Percentiles rank a stretch among this genome's conserved stretches.
Conservation (phyloP, 2,888 invertebrate genomes). For the Nymphalis urticae region DNA sequence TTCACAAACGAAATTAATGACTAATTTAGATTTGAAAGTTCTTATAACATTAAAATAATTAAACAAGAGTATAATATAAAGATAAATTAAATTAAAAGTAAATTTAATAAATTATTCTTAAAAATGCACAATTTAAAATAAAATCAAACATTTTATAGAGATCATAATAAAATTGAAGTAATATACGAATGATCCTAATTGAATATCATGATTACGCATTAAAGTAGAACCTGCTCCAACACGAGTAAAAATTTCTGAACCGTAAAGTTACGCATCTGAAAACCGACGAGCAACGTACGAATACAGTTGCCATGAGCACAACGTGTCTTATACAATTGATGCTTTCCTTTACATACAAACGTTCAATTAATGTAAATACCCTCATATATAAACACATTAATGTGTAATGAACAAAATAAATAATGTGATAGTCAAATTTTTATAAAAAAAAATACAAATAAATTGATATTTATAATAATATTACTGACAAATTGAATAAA, state of each 20-base stretch:
- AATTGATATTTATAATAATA: neutral
- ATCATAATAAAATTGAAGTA: neutral
- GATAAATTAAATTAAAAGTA: too few species aligned
- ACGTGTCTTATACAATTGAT: conserved; percentile 25
- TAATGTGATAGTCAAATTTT: conserved; percentile 23
- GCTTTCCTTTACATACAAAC: conserved; percentile 34
- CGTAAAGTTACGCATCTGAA: conserved; percentile 4
- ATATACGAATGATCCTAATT: neutral
- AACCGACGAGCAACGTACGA: conserved; percentile 1
- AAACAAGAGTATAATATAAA: too few species aligned
- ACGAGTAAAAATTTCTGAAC: neutral
- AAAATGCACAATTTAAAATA: neutral
- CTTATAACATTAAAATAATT: too few species aligned
- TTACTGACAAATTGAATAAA: too few species aligned
- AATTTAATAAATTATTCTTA: too few species aligned
- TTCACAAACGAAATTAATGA: neutral
- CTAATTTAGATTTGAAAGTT: too few species aligned
- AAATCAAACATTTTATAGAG: neutral
- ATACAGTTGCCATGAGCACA: conserved; percentile 18
- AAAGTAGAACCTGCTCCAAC: neutral
- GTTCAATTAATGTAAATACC: conserved; percentile 37
- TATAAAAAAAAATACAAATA: conserved; percentile 3
- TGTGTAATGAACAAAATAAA: conserved; percentile 19
- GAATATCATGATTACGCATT: neutral
- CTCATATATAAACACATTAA: conserved; percentile 24